Evolutionary conservation across 1,140 invertebrate species (phyloP), one percentile per base, ranked within the genome.

Genomic region (Brachionus rotundiformis): DNA sequence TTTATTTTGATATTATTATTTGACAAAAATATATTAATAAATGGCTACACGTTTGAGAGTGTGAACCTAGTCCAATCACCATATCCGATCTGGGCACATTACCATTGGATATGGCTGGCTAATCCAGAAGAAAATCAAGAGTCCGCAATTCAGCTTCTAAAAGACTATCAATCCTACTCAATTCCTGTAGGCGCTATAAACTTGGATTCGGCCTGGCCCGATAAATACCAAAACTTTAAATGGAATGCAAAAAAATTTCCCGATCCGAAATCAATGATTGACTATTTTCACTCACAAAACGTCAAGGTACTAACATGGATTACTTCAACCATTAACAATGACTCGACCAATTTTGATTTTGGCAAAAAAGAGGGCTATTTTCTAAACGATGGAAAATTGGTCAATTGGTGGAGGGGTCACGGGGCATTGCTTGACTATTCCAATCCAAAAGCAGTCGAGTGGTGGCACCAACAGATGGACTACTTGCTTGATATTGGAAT

Each of bases 391-490:
- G 73, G 36, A 25, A 79, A 79, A 27, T 27, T 54, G 7, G 27
- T 79, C 11, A 16, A 79, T 7, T 79, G 76, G 76, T 79, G 76
- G 76, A 49, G 47, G 11, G 76, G 76, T 6, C 16, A 79, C 5
- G 76, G 49, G 2, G 44, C 44, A 11, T 19, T 79, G 19, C 25
- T 79, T 29, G 47, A 79, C 19, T 79, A 79, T 27, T 61, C 47
- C 5, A 79, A 79, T 63, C 76, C 44, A 23, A 16, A 59, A 1
- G 76, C 76, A 31, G 76, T 79, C 0, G 47, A 59, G n/a, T 79
- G 76, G 76, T 79, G 76, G 76, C 76, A 79, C 39, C 8, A 54
- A 23, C 76, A 79, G 29, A 79, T 79, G 25, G 76, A 79, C 19
- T 36, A 19, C n/a, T 44, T 79, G n/a, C 33, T 79, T 19, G 76